A percentile compares a stretch with the other conserved stretches of the same genome.
Evolutionary conservation across 2,797 vertebrate species (phyloP).

Genomic region (Myiotriccus ornatus): DNA sequence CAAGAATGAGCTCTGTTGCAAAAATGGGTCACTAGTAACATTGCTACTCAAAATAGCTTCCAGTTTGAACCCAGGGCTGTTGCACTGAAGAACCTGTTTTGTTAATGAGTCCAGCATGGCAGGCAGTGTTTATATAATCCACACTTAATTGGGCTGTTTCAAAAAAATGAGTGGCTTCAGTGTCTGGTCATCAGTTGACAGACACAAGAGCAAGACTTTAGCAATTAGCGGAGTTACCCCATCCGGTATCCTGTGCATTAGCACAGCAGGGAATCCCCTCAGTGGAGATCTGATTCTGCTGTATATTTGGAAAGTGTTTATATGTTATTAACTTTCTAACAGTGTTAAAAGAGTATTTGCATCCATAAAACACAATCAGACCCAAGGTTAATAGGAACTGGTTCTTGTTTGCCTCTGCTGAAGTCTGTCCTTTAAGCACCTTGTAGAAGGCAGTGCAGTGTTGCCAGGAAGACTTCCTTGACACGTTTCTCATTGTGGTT

Average conservation of each 20-base stretch:
- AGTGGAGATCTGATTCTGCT: neutral
- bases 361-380: neutral
- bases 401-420: neutral
- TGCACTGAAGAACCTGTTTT: constrained; percentile 61
- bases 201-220: constrained; percentile 33
- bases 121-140: constrained; percentile 71
- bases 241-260: constrained; percentile 15
- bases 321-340: neutral
- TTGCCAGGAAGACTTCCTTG: constrained; percentile 64
- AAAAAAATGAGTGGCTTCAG: constrained; percentile 29
- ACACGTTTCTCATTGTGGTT: constrained; percentile 73
- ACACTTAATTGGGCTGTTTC: constrained; percentile 63
- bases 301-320: neutral
- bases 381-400: neutral
- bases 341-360: neutral
- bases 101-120: constrained; percentile 66
- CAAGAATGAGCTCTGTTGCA: constrained; percentile 49
- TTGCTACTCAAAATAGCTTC: constrained; percentile 62
- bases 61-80: constrained; percentile 61
- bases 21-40: constrained; percentile 68
- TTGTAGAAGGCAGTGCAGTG: neutral
- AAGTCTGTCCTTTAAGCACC: neutral
- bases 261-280: constrained; percentile 43
- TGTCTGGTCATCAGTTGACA: constrained; percentile 31
- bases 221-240: constrained; percentile 38